Evolutionary conservation across 1,140 invertebrate species (phyloP).

Genomic region (Brachionus asplanchnoidis): DNA sequence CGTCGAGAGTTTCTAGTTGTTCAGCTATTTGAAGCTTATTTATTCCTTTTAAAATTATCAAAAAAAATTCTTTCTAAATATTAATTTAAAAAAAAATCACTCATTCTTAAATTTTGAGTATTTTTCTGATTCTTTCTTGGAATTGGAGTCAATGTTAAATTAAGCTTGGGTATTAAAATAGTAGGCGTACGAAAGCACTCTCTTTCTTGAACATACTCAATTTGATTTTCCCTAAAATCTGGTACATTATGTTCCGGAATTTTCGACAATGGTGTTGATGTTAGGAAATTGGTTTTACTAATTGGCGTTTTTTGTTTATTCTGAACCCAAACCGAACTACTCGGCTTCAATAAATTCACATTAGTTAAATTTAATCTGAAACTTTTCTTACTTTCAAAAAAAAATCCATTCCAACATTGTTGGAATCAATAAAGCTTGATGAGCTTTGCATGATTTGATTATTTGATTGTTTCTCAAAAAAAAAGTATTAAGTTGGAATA

Average conservation of each 20-base stretch:
- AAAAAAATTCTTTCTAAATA: not conserved
- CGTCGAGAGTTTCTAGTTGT: not conserved
- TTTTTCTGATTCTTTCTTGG: not conserved
- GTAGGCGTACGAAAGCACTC: not conserved
- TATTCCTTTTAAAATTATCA: not conserved
- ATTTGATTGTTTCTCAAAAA: too few species aligned
- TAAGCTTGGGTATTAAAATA: not conserved
- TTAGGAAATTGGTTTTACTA: not conserved
- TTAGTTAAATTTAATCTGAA: not conserved
- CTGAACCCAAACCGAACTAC: not conserved
- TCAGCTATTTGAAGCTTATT: not conserved
- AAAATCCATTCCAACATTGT: not conserved
- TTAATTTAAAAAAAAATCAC: not conserved
- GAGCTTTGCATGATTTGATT: not conserved
- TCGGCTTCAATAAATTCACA: not conserved
- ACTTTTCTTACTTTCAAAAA: not conserved
- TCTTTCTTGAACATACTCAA: not conserved
- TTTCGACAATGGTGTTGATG: not conserved
- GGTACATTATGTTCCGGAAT: not conserved
- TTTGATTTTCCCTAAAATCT: not conserved
- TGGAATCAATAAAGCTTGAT: not conserved
- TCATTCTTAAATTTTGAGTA: not conserved
- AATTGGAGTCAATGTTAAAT: slow-evolving; percentile 5
- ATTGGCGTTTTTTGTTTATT: not conserved
- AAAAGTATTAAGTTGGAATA: not conserved